Conservation (phyloP, 2,888 invertebrate species). For the Crematogaster levior region DNA sequence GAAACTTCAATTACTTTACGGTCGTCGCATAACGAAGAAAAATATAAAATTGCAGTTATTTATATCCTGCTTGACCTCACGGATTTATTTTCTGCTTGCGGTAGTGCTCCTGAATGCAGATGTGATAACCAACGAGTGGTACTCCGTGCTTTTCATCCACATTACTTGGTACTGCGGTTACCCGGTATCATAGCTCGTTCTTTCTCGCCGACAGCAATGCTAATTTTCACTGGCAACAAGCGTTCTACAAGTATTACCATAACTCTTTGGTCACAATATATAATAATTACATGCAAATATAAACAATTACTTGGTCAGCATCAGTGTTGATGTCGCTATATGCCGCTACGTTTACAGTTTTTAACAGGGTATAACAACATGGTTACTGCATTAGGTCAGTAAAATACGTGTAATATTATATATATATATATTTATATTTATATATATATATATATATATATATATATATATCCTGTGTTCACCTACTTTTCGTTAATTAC, state of each 20-base stretch:
- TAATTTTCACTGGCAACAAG: slow-evolving; percentile 73
- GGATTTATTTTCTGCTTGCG: slow-evolving; percentile 26
- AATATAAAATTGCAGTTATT: slow-evolving; percentile 12
- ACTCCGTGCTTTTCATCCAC: slow-evolving; percentile 54
- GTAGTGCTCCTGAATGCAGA: slow-evolving; percentile 51
- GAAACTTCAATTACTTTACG: not conserved
- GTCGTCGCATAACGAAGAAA: not conserved
- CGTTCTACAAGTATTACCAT: slow-evolving; percentile 72
- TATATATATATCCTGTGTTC: not conserved
- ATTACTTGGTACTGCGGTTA: slow-evolving; percentile 65
- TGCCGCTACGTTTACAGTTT: slow-evolving; percentile 4
- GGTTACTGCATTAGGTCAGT: slow-evolving; percentile 13
- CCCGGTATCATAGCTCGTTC: slow-evolving; percentile 54
- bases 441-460: too few relatives aligned
- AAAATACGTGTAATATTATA: not conserved
- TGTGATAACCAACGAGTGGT: slow-evolving; percentile 60
- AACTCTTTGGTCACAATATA: slow-evolving; percentile 63
- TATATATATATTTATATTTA: too few relatives aligned
- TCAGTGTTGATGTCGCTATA: slow-evolving; percentile 8
- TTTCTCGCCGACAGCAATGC: slow-evolving; percentile 66
- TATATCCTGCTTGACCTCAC: slow-evolving; percentile 5
- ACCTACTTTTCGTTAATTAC: not conserved
- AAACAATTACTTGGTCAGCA: slow-evolving; percentile 78
- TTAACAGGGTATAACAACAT: not conserved
- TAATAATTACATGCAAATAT: slow-evolving; percentile 81